Base-by-base conservation (phyloP, 2,113 vertebrate genomes). In the Pteropus alecto region DNA sequence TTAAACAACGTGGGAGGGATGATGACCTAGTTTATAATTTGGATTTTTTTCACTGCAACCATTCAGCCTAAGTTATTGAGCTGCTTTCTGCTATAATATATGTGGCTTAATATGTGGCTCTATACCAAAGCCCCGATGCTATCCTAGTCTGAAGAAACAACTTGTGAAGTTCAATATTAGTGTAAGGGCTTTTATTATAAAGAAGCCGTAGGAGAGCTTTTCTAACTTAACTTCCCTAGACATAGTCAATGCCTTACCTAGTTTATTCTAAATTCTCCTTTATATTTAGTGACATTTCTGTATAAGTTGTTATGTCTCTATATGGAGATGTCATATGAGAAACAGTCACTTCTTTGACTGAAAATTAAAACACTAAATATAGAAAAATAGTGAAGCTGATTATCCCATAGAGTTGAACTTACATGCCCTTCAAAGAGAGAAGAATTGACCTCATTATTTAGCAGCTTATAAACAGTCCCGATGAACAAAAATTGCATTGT, bases 331-430 rank as follows among this genome's bases (percentile, higher is more conserved):
- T 35, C 51, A 82, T 76, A 15, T 77, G 38, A 43, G 13, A 89
- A 91, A 71, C 26, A 76, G 13, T 77, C 14, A 85, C 15, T 87
- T 84, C 15, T 77, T 82, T 60, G 3, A 94, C 71, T 46, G 35
- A 97, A 95, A 95, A 76, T n/a, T 7, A 61, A 76, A 79, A 58
- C 15, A 70, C 43, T 85, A 92, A 74, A 76, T 81, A 77, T 30
- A 88, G 60, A 81, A 92, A 96, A 93, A 74, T 54, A 76, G 5
- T 88, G 7, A 88, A 43, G 22, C 10, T 56, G 38, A 73, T 61
- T 94, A 65, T 74, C 7, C 8, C 56, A 84, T 43, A 43, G 26
- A 77, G 21, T 81, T 91, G 54, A 85, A 97, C 12, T 97, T 79
- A 28, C 15, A n/a, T 67, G 21, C 21, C 28, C 30, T 95, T 92